These are phyloP conservation scores for Ostrea denselamellosa DNA, from an alignment of 1,140 invertebrate genomes.

Conservation along the genomic window DNA sequence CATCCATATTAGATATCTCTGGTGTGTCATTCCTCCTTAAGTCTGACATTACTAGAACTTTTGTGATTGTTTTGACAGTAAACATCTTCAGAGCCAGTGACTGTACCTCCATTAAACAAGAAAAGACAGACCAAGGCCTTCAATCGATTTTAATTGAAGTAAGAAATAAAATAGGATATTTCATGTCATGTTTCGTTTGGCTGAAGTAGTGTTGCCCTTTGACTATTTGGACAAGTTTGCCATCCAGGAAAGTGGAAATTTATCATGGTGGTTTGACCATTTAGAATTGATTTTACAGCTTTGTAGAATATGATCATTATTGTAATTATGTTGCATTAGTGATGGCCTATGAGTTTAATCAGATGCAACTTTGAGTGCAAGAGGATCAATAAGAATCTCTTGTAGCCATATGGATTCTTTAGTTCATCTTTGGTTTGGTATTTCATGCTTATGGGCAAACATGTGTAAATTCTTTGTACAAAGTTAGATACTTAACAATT, in stretches of 20 bases:
- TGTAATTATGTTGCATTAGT: constrained; percentile 36
- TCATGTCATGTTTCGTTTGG: neutral
- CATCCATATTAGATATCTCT: too few relatives aligned
- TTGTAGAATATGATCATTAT: constrained; percentile 2
- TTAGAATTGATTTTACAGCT: constrained; percentile 18
- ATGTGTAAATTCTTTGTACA: too few relatives aligned
- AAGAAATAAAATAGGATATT: neutral
- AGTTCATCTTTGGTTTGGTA: neutral
- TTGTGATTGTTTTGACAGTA: too few relatives aligned
- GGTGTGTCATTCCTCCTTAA: too few relatives aligned
- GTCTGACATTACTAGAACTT: too few relatives aligned
- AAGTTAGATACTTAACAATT: too few relatives aligned
- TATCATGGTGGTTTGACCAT: neutral
- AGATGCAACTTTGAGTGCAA: constrained; percentile 8
- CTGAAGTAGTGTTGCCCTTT: neutral
- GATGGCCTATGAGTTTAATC: constrained; percentile 25
- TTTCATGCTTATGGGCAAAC: too few relatives aligned
- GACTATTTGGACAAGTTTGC: neutral
- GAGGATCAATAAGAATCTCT: constrained; percentile 2
- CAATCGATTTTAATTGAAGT: neutral
- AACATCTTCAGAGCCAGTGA: too few relatives aligned
- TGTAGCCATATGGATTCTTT: neutral
- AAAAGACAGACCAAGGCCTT: too few relatives aligned
- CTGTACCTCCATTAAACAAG: too few relatives aligned
- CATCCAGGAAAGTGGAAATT: neutral